Evolutionary conservation across 2,113 vertebrate species (phyloP).

Genomic region (Columba janthina): DNA sequence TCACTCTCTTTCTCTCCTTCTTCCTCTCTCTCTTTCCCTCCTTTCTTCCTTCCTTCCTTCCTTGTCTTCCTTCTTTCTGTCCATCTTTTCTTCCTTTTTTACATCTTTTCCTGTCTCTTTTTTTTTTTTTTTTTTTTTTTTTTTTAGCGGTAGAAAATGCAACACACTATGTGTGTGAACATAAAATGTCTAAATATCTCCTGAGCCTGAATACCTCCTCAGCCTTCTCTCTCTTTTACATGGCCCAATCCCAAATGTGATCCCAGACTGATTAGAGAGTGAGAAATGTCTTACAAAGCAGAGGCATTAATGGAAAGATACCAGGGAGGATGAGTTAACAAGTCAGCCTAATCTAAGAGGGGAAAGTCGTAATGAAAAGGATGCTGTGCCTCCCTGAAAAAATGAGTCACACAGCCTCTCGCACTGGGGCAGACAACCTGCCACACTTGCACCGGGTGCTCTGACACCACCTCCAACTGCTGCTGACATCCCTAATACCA

Average conservation of each 20-base stretch:
- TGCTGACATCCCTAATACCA: constrained; percentile 19
- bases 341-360: constrained; percentile 26
- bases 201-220: background rate
- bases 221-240: background rate
- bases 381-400: background rate
- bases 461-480: constrained; percentile 39
- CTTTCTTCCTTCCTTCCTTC: background rate
- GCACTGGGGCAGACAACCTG: background rate
- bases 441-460: fast-evolving
- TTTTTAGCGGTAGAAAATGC: background rate
- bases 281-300: constrained; percentile 11
- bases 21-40: too few species aligned
- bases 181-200: background rate
- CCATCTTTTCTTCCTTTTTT: background rate
- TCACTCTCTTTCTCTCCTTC: too few species aligned
- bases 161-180: background rate
- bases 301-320: background rate
- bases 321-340: constrained; percentile 9
- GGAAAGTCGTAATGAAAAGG: background rate
- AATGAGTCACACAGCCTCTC: background rate
- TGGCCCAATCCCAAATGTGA: background rate
- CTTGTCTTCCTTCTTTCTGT: background rate
- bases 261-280: background rate
- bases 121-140: background rate
- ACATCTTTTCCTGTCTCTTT: background rate